Evolutionary conservation across 2,888 invertebrate species (phyloP).

Genomic region (Meliscaeva auricollis): DNA sequence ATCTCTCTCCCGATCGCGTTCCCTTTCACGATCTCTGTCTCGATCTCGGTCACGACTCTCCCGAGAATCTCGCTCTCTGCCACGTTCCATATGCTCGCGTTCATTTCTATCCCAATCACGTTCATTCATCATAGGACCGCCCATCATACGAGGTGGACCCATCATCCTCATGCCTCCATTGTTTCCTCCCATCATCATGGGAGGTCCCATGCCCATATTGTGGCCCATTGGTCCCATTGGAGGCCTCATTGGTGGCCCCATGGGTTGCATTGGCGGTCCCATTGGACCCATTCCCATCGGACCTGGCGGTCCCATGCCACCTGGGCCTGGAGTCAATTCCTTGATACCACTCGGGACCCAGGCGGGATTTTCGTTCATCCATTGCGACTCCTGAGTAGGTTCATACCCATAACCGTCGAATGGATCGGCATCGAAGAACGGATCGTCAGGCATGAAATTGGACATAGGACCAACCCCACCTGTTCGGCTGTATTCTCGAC

Average conservation of each 20-base stretch:
- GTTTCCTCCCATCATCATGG: slow-evolving; percentile 78
- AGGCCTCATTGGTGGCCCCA: slow-evolving; percentile 79
- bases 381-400: slow-evolving; percentile 90
- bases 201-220: slow-evolving; percentile 79
- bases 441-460: slow-evolving; percentile 84
- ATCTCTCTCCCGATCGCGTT: slow-evolving; percentile 82
- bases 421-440: slow-evolving; percentile 83
- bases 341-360: slow-evolving; percentile 89
- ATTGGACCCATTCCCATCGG: slow-evolving; percentile 79
- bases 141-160: slow-evolving; percentile 71
- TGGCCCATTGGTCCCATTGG: slow-evolving; percentile 82
- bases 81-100: slow-evolving; percentile 77
- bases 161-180: slow-evolving; percentile 69
- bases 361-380: slow-evolving; percentile 86
- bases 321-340: slow-evolving; percentile 88
- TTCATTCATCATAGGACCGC: slow-evolving; percentile 79
- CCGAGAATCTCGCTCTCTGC: slow-evolving; percentile 77
- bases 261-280: slow-evolving; percentile 82
- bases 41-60: slow-evolving; percentile 78
- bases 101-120: slow-evolving; percentile 83
- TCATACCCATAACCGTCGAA: slow-evolving; percentile 86
- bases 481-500: slow-evolving; percentile 91
- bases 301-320: slow-evolving; percentile 80
- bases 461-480: slow-evolving; percentile 84
- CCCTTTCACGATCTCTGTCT: slow-evolving; percentile 81